Evolutionary conservation across 2,113 vertebrate genomes (phyloP), one percentile per base, ranked within the genome.

Genomic region (Cinclus cinclus): DNA sequence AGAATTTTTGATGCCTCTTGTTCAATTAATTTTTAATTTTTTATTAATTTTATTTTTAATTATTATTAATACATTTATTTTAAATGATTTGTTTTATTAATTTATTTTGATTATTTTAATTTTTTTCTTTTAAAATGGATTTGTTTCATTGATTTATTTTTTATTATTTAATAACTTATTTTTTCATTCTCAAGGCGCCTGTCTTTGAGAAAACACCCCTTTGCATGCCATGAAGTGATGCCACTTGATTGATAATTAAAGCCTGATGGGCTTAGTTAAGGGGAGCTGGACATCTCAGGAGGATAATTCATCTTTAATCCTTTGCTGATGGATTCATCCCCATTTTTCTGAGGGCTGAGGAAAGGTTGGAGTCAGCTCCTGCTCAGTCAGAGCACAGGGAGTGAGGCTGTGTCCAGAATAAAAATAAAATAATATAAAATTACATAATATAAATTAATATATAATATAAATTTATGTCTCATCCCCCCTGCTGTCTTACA

Each of bases 1-100:
- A 99, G 99, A 80, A 19, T n/a, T n/a, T 74, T 47, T 59, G 46
- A 35, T 37, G 42, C 33, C 30, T 75, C 70, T 79, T 22, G 4
- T 58, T 42, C 77, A 16, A 71, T 44, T 35, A 4, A 10, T 28
- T 16, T 25, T 58, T 30, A 20, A 27, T 31, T 44, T 69, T 47
- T 37, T 30, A 39, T 10, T 8, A 33, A 15, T 42, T 8, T 33
- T n/a, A 7, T 16, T 10, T 22, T 12, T 25, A 8, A 87, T 47
- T 22, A 21, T 44, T 21, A 44, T 49, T 14, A 49, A 13, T 14
- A 24, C 4, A 37, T 24, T 18, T 44, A 44, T 44, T 42, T 42
- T 12, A n/a, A 9, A 22, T 23, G 4, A n/a, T 52, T 52, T 23
- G 5, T 15, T 37, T 33, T 3, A 17, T 17, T 6, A 25, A 19